phyloP scores from a whole-genome alignment of 92 coral and sea anemone genomes.

The Pocillopora grandis region DNA sequence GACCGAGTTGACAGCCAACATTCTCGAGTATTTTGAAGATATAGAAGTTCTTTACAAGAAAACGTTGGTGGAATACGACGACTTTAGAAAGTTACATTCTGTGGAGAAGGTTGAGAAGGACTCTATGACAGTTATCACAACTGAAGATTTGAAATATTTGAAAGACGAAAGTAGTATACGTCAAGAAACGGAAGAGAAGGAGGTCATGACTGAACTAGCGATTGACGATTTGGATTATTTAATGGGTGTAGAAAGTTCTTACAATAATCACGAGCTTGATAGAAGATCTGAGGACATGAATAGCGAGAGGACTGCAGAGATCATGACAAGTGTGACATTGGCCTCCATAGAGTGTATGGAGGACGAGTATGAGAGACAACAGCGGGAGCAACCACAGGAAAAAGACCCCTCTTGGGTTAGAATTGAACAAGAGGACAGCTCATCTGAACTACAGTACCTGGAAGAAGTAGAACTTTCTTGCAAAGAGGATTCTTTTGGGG shows the following conservation, averaged over 20 bases:
- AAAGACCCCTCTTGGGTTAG: slow-evolving; percentile 43
- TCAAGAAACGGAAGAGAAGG: slow-evolving; percentile 24
- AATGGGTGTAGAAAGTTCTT: slow-evolving; percentile 39
- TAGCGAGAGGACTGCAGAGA: slow-evolving; percentile 16
- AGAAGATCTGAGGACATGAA: not conserved
- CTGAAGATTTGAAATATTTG: slow-evolving; percentile 39
- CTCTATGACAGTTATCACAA: slow-evolving; percentile 55
- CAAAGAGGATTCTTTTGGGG: slow-evolving; percentile 1
- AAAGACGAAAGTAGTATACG: slow-evolving; percentile 38
- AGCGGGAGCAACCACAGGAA: slow-evolving; percentile 23
- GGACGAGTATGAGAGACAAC: slow-evolving; percentile 41
- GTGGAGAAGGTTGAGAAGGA: slow-evolving; percentile 50
- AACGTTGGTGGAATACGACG: slow-evolving; percentile 47
- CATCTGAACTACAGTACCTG: slow-evolving; percentile 45
- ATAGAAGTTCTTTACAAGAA: slow-evolving; percentile 46
- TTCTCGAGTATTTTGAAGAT: slow-evolving; percentile 70
- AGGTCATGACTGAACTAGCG: slow-evolving; percentile 52
- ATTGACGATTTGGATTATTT: slow-evolving; percentile 40
- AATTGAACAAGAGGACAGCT: slow-evolving; percentile 34
- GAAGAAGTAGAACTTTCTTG: slow-evolving; percentile 50
- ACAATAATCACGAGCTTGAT: not conserved
- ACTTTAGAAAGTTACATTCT: slow-evolving; percentile 21
- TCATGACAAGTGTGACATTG: slow-evolving; percentile 34
- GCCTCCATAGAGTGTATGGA: slow-evolving; percentile 23
- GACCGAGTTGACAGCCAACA: slow-evolving; percentile 77